A percentile compares a stretch with the other conserved stretches of the same genome.
These are phyloP conservation scores for Allygus modestus DNA, from an alignment of 2,888 invertebrate genomes.

Conservation along the genomic window DNA sequence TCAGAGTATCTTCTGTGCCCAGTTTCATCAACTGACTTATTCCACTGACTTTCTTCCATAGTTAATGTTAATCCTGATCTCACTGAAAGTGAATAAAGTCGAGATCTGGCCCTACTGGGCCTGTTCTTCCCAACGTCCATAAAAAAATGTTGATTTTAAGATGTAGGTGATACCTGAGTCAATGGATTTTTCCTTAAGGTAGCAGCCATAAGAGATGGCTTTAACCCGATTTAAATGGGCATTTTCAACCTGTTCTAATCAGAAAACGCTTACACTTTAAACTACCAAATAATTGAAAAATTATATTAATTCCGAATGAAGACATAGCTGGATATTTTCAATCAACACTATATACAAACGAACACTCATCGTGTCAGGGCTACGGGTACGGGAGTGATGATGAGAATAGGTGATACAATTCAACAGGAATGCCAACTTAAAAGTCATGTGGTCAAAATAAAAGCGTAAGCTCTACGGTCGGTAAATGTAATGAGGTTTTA, in stretches of 20 bases:
- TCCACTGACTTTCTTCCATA: constrained; percentile 67
- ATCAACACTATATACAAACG: not conserved
- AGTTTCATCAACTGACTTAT: constrained; percentile 69
- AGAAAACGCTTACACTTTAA: not conserved
- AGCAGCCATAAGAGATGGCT: not conserved
- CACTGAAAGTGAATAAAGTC: constrained; percentile 67
- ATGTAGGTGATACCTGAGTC: constrained; percentile 31
- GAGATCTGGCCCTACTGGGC: constrained; percentile 66
- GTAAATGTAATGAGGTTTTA: too few species aligned
- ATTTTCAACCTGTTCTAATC: not conserved
- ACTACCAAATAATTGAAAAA: not conserved
- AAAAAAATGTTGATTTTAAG: constrained; percentile 4
- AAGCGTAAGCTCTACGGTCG: too few species aligned
- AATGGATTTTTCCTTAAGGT: not conserved
- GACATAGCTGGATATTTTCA: not conserved
- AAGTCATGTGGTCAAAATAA: constrained; percentile 16
- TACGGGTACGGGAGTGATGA: not conserved
- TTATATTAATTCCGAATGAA: not conserved
- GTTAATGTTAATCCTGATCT: constrained; percentile 66
- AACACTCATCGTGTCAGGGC: constrained; percentile 1
- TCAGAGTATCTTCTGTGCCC: constrained; percentile 71
- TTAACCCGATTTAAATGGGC: not conserved
- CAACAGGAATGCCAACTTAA: not conserved
- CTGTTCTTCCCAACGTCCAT: constrained; percentile 68
- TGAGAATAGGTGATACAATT: not conserved